phyloP scores from a whole-genome alignment of 1,140 invertebrate genomes.

The Cyclina sinensis region DNA sequence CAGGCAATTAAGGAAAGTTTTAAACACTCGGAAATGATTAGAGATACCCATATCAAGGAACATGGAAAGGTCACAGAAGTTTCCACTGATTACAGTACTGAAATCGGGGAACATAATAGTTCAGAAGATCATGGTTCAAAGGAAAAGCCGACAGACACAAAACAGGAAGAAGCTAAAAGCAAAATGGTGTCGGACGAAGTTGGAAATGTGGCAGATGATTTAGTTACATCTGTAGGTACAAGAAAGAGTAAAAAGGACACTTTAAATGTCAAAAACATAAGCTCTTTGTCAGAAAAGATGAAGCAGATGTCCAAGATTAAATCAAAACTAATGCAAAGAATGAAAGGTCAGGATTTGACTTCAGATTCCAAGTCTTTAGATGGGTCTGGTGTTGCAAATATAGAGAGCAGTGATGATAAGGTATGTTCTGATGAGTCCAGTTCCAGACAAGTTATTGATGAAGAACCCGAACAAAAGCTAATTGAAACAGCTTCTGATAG shows the following conservation, averaged over 20 bases:
- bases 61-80: background rate
- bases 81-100: background rate
- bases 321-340: slow-evolving; percentile 4
- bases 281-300: slow-evolving; percentile 18
- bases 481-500: background rate
- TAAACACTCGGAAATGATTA: slow-evolving; percentile 9
- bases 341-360: background rate
- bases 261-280: slow-evolving; percentile 2
- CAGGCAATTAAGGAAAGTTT: slow-evolving; percentile 44
- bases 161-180: background rate
- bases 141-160: background rate
- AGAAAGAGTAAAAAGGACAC: background rate
- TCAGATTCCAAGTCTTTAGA: background rate
- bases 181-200: background rate
- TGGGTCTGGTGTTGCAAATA: too few relatives aligned
- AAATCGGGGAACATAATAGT: background rate
- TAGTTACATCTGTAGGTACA: background rate
- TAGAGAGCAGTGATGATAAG: too few relatives aligned
- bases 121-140: background rate
- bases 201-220: background rate
- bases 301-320: slow-evolving; percentile 47
- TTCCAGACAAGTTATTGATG: background rate
- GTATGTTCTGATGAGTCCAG: too few relatives aligned
- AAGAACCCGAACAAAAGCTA: background rate
- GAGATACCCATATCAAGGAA: slow-evolving; percentile 5